phyloP scores from a whole-genome alignment of 2,113 vertebrate species.

The Ophthalmolycus amberensis region DNA sequence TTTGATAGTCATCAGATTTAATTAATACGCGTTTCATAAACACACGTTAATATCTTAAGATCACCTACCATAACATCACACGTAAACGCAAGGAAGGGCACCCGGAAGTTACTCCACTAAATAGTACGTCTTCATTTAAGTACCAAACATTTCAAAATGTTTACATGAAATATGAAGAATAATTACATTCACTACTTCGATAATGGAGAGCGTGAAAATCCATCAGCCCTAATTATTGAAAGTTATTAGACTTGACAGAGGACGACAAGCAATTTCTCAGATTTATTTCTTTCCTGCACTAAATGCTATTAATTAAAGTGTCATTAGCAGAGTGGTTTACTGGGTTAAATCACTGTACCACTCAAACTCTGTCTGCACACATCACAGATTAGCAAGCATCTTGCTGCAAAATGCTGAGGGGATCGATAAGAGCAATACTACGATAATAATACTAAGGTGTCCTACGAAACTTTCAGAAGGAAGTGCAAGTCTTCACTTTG shows the following conservation, averaged over 20 bases:
- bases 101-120: slow-evolving; percentile 20
- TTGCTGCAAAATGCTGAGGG: slow-evolving; percentile 86
- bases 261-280: slow-evolving; percentile 99
- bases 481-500: slow-evolving; percentile 10
- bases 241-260: slow-evolving; percentile 99
- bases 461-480: not conserved
- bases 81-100: slow-evolving; percentile 29
- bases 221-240: slow-evolving; percentile 99
- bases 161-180: slow-evolving; percentile 99
- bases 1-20: slow-evolving; percentile 27
- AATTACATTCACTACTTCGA: slow-evolving; percentile 99
- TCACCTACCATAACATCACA: slow-evolving; percentile 44
- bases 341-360: slow-evolving; percentile 94
- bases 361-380: slow-evolving; percentile 92
- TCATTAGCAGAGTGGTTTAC: slow-evolving; percentile 94
- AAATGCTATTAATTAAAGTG: slow-evolving; percentile 99
- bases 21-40: slow-evolving; percentile 33
- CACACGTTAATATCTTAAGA: slow-evolving; percentile 25
- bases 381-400: slow-evolving; percentile 91
- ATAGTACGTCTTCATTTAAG: slow-evolving; percentile 87
- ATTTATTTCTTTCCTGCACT: slow-evolving; percentile 96
- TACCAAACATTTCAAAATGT: slow-evolving; percentile 94
- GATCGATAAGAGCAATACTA: slow-evolving; percentile 82
- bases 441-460: slow-evolving; percentile 57
- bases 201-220: slow-evolving; percentile 99